Evolutionary conservation across 2,113 vertebrate genomes (phyloP), one percentile per base, ranked within the genome.

Genomic region (Callipepla squamata): DNA sequence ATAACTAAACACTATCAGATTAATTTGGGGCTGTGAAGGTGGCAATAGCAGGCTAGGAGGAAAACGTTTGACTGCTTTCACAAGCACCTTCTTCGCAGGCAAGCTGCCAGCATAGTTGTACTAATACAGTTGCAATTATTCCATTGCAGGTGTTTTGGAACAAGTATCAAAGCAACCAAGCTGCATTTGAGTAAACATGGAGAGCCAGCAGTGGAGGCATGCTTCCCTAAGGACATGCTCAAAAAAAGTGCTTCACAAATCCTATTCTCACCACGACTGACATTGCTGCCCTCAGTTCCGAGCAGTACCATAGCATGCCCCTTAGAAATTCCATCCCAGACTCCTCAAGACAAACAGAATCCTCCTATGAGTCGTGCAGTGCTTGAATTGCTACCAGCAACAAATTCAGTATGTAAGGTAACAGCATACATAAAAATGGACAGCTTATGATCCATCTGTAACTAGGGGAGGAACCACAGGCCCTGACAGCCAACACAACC

Each of bases 141-240:
- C 88, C 80, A 48, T 20, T 59, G 2, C 86, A 95, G 91, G 82
- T 88, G 92, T 50, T 92, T 85, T 86, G 95, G 95, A 95, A 90
- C 45, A 30, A 77, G 83, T 66, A 61, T 65, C 94, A 95, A 61
- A 93, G 85, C 88, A 93, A 91, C 82, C 67, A 14, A 61, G 67
- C 67, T 68, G 78, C 7, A n/a, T 25, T 1, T 36, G 61, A 38
- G 58, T 21, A 50, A 63, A 78, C 63, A 28, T 59, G 73, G 53
- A 62, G 4, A 23, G 6, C 12, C 0, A 0, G 4, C 42, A 63
- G 34, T 19, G 36, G 6, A 42, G 45, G 45, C 73, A 55, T 23
- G 18, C 7, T 61, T 38, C 40, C 26, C 13, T 18, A 20, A 7
- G 11, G 34, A 59, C 55, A 53, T 65, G 59, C 9, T 23, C 11